A percentile compares a stretch with the other conserved stretches of the same genome.
Conservation (phyloP, 2,888 invertebrate genomes). For the Drosophila anceps region DNA sequence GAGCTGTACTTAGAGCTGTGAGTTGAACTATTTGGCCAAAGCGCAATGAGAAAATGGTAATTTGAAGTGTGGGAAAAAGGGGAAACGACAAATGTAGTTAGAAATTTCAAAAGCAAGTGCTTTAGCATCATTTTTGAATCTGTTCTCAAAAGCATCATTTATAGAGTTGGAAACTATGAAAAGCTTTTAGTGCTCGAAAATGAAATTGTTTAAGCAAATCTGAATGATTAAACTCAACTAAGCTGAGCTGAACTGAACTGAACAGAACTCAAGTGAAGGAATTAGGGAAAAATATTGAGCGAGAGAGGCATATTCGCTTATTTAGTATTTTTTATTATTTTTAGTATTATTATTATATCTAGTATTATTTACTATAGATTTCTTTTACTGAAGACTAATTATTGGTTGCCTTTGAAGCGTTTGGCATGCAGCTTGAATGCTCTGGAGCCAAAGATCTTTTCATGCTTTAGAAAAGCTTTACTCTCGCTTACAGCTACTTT, state of each 20-base stretch:
- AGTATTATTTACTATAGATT: too few relatives aligned
- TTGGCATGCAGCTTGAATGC: too few relatives aligned
- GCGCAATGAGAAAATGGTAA: conserved; percentile 13
- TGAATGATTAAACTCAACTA: background rate
- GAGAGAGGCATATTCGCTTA: too few relatives aligned
- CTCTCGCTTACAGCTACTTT: too few relatives aligned
- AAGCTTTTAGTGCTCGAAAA: background rate
- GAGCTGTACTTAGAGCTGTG: conserved; percentile 3
- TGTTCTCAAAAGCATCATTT: background rate
- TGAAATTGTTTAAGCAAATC: background rate
- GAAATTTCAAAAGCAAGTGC: background rate
- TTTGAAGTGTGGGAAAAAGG: conserved; percentile 31
- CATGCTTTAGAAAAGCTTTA: too few relatives aligned
- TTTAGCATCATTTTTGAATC: background rate
- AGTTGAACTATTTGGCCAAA: background rate
- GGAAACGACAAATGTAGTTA: background rate
- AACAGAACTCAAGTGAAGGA: background rate
- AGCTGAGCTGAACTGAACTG: too few relatives aligned
- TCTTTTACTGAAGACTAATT: too few relatives aligned
- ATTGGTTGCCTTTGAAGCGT: too few relatives aligned
- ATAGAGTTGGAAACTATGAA: background rate
- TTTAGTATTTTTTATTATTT: too few relatives aligned
- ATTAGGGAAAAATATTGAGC: too few relatives aligned
- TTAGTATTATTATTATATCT: too few relatives aligned
- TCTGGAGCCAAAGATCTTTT: too few relatives aligned